Evolutionary conservation across 2,797 vertebrate genomes (phyloP).

Genomic region (Heterohyrax brucei): DNA sequence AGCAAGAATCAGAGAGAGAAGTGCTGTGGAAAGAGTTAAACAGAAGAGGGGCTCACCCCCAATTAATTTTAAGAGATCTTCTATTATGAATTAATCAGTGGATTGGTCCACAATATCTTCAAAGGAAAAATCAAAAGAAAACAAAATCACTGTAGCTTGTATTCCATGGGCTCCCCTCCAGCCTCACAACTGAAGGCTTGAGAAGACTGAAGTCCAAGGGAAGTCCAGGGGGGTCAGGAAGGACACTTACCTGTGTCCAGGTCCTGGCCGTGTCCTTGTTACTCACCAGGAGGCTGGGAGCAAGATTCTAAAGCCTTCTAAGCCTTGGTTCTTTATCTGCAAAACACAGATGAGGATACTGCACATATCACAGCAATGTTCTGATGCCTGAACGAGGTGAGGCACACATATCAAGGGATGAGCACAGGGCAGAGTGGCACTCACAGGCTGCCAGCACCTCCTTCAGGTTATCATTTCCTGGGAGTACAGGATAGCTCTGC

Average conservation of each 20-base stretch:
- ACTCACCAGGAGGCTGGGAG: not conserved
- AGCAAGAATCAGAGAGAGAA: not conserved
- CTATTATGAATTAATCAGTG: not conserved
- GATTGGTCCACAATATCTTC: not conserved
- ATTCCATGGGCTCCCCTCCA: not conserved
- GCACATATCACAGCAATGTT: not conserved
- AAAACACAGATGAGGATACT: not conserved
- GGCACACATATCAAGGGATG: fast-evolving
- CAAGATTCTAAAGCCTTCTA: not conserved
- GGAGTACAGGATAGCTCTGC: not conserved
- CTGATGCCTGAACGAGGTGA: not conserved
- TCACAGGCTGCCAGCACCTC: fast-evolving
- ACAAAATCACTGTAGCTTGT: not conserved
- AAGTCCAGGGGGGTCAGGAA: too few relatives aligned
- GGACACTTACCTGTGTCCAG: too few relatives aligned
- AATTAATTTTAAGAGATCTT: not conserved
- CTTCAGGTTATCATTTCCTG: fast-evolving
- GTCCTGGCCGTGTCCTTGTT: not conserved
- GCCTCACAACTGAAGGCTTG: not conserved
- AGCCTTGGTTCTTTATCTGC: too few relatives aligned
- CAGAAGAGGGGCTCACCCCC: too few relatives aligned
- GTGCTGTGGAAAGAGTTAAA: not conserved
- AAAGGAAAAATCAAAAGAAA: not conserved
- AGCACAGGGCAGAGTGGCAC: not conserved
- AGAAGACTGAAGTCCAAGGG: not conserved